These are phyloP conservation scores for Platysteira castanea DNA, from an alignment of 2,113 vertebrate species.

Conservation along the genomic window DNA sequence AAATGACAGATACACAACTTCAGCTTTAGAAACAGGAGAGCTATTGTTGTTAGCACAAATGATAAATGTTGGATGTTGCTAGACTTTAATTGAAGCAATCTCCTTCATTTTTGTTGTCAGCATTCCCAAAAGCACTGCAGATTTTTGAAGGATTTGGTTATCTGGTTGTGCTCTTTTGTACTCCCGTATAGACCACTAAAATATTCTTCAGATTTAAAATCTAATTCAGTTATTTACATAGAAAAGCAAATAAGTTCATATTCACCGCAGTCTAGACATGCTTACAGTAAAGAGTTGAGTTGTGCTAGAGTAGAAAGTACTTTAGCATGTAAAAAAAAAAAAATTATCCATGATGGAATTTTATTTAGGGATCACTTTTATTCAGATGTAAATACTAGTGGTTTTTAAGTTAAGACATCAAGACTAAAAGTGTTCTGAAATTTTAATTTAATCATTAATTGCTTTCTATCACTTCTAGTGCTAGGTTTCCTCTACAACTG, in stretches of 20 bases:
- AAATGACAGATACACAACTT: not conserved
- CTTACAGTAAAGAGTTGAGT: not conserved
- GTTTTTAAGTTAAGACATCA: not conserved
- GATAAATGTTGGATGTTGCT: not conserved
- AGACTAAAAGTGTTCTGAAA: not conserved
- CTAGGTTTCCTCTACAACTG: not conserved
- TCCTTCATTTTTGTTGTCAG: not conserved
- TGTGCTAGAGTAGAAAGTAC: not conserved
- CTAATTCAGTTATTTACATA: not conserved
- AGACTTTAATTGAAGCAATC: not conserved
- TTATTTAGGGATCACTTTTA: not conserved
- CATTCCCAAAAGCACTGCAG: not conserved
- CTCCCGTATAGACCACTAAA: not conserved
- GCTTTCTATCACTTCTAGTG: not conserved
- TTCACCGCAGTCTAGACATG: not conserved
- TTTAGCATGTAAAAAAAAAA: not conserved
- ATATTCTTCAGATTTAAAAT: not conserved
- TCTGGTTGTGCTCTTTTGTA: not conserved
- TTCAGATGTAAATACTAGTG: not conserved
- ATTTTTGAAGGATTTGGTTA: not conserved
- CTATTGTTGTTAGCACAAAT: not conserved
- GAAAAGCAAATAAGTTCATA: not conserved
- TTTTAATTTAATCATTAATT: not conserved
- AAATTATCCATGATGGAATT: not conserved
- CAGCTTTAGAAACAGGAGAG: not conserved